Evolutionary conservation across 2,113 vertebrate genomes (phyloP).

Genomic region (Prolemur simus): DNA sequence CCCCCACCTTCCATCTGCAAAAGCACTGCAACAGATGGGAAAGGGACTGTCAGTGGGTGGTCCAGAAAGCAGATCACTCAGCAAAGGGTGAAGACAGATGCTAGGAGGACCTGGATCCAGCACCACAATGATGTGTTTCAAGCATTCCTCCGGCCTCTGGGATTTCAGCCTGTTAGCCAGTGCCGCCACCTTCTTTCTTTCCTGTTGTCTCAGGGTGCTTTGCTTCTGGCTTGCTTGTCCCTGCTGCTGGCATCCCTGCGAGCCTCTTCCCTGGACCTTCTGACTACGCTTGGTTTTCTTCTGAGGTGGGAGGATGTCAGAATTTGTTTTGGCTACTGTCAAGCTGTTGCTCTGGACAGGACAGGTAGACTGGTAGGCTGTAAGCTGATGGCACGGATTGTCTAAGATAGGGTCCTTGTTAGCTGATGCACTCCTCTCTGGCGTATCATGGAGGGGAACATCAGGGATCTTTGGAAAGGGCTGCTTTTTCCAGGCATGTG

Average conservation of each 20-base stretch:
- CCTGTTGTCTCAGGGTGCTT: conserved; percentile 67
- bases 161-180: conserved; percentile 82
- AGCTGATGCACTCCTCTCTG: neutral
- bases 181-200: conserved; percentile 81
- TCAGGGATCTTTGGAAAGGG: neutral
- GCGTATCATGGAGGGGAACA: neutral
- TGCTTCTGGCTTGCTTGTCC: conserved; percentile 74
- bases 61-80: neutral
- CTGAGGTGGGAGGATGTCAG: conserved; percentile 41
- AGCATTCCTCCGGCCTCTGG: conserved; percentile 89
- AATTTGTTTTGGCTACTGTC: neutral
- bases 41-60: conserved; percentile 27
- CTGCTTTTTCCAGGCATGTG: rapidly evolving
- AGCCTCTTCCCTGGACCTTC: conserved; percentile 70
- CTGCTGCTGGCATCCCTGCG: conserved; percentile 68
- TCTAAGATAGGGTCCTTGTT: neutral
- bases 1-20: conserved; percentile 91
- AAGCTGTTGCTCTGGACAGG: neutral
- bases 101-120: conserved; percentile 89
- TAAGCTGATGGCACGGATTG: rapidly evolving
- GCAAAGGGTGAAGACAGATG: neutral
- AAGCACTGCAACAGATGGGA: conserved; percentile 83
- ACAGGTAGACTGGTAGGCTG: neutral
- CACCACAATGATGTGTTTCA: conserved; percentile 87
- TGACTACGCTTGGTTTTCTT: conserved; percentile 74